phyloP scores from a whole-genome alignment of 1,140 invertebrate species.

The Laupala kohalensis region DNA sequence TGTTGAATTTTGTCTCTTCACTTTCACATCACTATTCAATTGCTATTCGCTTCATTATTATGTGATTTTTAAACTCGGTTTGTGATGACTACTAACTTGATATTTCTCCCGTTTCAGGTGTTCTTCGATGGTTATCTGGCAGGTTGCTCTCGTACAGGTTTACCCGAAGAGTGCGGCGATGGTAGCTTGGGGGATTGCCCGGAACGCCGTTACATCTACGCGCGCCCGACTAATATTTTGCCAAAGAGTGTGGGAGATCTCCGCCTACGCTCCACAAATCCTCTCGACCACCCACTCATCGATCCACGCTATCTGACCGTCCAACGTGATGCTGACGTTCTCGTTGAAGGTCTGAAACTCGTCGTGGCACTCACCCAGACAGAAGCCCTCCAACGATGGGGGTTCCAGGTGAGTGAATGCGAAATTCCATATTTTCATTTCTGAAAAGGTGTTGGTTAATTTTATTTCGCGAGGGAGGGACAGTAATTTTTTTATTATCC shows the following conservation, averaged over 20 bases:
- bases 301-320: slow-evolving; percentile 59
- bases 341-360: slow-evolving; percentile 58
- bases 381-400: slow-evolving; percentile 44
- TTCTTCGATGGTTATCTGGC: slow-evolving; percentile 34
- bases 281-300: slow-evolving; percentile 54
- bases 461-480: too few relatives aligned
- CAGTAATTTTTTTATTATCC: too few relatives aligned
- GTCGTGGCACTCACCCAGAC: slow-evolving; percentile 50
- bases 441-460: too few relatives aligned
- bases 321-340: slow-evolving; percentile 46
- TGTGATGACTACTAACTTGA: too few relatives aligned
- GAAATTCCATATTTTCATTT: too few relatives aligned
- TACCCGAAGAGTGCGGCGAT: slow-evolving; percentile 26
- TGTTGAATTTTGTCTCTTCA: too few relatives aligned
- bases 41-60: too few relatives aligned
- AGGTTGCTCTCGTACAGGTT: slow-evolving; percentile 24
- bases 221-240: slow-evolving; percentile 16
- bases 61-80: too few relatives aligned
- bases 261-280: slow-evolving; percentile 43
- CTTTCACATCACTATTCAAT: too few relatives aligned
- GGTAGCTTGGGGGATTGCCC: slow-evolving; percentile 21
- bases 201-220: neutral
- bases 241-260: slow-evolving; percentile 12
- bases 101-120: slow-evolving; percentile 16
- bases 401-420: slow-evolving; percentile 43